Evolutionary conservation across 2,888 invertebrate species (phyloP).

Genomic region (Nebria salina): DNA sequence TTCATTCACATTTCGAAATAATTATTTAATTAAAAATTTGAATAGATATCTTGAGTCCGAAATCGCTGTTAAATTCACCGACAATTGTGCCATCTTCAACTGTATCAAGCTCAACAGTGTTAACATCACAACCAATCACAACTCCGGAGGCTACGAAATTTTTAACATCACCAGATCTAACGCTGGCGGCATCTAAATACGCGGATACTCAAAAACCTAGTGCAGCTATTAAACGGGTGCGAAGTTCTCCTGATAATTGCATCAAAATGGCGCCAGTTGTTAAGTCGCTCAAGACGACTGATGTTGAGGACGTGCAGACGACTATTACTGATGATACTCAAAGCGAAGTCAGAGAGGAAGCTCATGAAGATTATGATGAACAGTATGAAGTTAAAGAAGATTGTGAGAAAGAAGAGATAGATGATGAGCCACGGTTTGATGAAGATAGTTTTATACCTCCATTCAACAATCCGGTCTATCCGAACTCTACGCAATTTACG

Average conservation of each 20-base stretch:
- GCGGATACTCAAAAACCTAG: constrained; percentile 48
- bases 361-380: not conserved
- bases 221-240: constrained; percentile 4
- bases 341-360: not conserved
- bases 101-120: not conserved
- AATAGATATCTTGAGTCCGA: not conserved
- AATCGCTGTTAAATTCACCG: not conserved
- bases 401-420: not conserved
- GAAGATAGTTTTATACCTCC: constrained; percentile 61
- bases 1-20: not conserved
- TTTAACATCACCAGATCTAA: not conserved
- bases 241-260: not conserved
- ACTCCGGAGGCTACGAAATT: not conserved
- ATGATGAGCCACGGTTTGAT: constrained; percentile 48
- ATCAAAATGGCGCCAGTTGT: not conserved
- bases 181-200: not conserved
- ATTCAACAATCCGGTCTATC: constrained; percentile 63
- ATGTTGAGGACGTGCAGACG: not conserved
- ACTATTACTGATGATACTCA: not conserved
- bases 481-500: constrained; percentile 58
- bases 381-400: not conserved
- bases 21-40: not conserved
- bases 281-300: not conserved
- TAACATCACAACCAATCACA: not conserved
- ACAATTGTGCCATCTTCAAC: not conserved